A percentile compares a stretch with the other conserved stretches of the same genome.
phyloP scores from a whole-genome alignment of 2,113 vertebrate genomes.

The Cacatua alba region DNA sequence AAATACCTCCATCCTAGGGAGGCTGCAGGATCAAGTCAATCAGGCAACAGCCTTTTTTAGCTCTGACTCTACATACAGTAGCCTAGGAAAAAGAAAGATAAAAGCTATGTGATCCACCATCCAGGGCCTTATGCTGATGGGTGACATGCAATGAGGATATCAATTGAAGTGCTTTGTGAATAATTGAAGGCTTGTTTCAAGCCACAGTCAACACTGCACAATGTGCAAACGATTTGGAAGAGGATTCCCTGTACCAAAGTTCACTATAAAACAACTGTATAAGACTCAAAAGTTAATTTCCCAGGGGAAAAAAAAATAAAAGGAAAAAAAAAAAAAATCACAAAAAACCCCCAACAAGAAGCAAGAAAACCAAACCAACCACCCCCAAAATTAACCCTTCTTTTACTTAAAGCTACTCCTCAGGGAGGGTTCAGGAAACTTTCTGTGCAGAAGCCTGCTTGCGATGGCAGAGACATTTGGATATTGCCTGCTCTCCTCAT shows the following conservation, averaged over 20 bases:
- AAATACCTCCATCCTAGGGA: not conserved
- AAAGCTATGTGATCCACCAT: rapidly evolving
- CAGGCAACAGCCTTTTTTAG: not conserved
- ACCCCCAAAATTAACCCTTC: not conserved
- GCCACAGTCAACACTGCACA: not conserved
- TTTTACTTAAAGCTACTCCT: not conserved
- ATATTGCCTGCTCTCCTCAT: not conserved
- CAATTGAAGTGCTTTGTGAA: not conserved
- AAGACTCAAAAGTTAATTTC: too few species aligned
- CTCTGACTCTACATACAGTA: not conserved
- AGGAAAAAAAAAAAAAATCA: too few species aligned
- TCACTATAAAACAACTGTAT: too few species aligned
- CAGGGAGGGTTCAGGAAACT: not conserved
- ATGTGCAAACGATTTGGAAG: not conserved
- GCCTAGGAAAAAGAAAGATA: not conserved
- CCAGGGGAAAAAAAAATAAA: too few species aligned
- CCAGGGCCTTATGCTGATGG: not conserved
- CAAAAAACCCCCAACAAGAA: not conserved
- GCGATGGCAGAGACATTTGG: not conserved
- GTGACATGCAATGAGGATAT: not conserved
- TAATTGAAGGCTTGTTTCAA: not conserved
- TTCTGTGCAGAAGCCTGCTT: not conserved
- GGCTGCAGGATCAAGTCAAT: not conserved
- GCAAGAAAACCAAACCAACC: not conserved
- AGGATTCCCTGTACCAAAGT: too few species aligned